These are phyloP conservation scores for Prosopocoilus inquinatus DNA, from an alignment of 2,888 invertebrate genomes.

Conservation along the genomic window DNA sequence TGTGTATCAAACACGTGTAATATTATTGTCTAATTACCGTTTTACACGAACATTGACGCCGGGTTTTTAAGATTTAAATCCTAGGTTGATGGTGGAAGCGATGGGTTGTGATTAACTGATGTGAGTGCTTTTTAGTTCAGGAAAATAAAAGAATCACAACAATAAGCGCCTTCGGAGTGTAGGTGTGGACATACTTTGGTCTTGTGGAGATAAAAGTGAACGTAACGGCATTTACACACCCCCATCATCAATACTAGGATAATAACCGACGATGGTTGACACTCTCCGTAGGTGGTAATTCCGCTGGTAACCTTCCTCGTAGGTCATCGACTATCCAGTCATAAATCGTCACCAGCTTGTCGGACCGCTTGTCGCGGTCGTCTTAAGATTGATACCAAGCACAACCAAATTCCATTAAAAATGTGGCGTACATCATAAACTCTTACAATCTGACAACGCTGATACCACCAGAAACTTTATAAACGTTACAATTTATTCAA, in stretches of 20 bases:
- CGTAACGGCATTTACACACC: constrained; percentile 3
- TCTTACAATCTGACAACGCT: constrained; percentile 30
- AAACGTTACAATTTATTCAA: constrained; percentile 19
- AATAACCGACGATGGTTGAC: constrained; percentile 5
- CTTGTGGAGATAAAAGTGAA: background rate
- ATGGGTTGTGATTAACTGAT: too few relatives aligned
- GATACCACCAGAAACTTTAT: constrained; percentile 30
- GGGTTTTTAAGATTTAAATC: too few relatives aligned
- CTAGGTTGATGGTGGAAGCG: too few relatives aligned
- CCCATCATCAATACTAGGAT: constrained; percentile 13
- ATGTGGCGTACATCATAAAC: constrained; percentile 31
- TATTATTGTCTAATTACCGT: too few relatives aligned
- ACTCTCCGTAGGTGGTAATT: constrained; percentile 17
- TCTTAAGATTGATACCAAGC: constrained; percentile 33
- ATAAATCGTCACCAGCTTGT: constrained; percentile 34
- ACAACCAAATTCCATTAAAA: constrained; percentile 32
- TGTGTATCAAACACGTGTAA: too few relatives aligned
- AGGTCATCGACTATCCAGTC: constrained; percentile 30
- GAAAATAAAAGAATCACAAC: too few relatives aligned
- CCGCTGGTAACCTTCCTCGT: constrained; percentile 16
- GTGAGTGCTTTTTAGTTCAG: too few relatives aligned
- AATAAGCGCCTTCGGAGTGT: background rate
- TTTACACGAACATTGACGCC: too few relatives aligned
- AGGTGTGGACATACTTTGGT: background rate
- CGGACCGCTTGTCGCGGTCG: constrained; percentile 27